Conservation (phyloP, 2,888 invertebrate species). For the Clistopyga incitator region DNA sequence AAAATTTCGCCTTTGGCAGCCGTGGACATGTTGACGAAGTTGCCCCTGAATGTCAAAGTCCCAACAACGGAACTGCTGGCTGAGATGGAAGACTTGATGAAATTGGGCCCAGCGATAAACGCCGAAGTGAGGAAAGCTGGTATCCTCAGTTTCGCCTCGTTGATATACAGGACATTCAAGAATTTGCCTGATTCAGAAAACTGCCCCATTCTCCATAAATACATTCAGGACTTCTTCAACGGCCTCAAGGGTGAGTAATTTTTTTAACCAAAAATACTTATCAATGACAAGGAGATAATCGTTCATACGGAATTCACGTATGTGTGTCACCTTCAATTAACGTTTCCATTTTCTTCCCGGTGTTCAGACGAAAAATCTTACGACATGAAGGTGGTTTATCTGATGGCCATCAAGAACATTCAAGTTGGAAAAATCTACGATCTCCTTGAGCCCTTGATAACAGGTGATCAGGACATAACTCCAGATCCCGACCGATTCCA, state of each 20-base stretch:
- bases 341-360: not conserved
- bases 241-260: conserved; percentile 80
- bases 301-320: not conserved
- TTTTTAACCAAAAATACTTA: conserved; percentile 83
- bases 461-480: conserved; percentile 76
- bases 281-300: conserved; percentile 68
- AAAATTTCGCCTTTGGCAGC: conserved; percentile 78
- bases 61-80: conserved; percentile 81
- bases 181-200: conserved; percentile 4
- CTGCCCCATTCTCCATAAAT: conserved; percentile 73
- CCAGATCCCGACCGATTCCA: conserved; percentile 80
- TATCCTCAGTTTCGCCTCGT: conserved; percentile 84
- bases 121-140: conserved; percentile 80
- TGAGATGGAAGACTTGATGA: conserved; percentile 80
- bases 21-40: conserved; percentile 79
- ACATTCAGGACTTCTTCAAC: conserved; percentile 78
- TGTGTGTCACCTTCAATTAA: not conserved
- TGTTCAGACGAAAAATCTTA: conserved; percentile 75
- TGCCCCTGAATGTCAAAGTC: conserved; percentile 83
- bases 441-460: conserved; percentile 83
- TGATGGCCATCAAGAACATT: conserved; percentile 85
- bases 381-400: conserved; percentile 82
- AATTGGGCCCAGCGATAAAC: conserved; percentile 69
- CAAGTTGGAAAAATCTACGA: conserved; percentile 81
- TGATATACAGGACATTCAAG: conserved; percentile 81